A percentile compares a stretch with the other conserved stretches of the same genome.
Evolutionary conservation across 2,113 vertebrate species (phyloP).

Genomic region (Sander vitreus): DNA sequence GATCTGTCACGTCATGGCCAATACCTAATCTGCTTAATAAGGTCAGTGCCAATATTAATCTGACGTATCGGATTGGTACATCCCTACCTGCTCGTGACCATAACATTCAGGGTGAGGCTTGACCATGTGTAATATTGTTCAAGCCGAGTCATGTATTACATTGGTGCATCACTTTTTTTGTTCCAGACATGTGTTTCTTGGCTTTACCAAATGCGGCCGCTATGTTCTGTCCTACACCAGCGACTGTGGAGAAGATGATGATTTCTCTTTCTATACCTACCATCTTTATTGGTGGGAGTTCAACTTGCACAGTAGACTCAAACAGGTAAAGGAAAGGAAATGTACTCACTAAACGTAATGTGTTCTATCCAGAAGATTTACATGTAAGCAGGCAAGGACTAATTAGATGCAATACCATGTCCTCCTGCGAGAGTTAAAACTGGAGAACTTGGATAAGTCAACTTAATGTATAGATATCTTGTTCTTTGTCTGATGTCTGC

Average conservation of each 20-base stretch:
- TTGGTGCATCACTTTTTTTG: neutral
- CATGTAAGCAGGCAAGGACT: neutral
- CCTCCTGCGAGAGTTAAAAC: neutral
- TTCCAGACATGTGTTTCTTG: conserved; percentile 93
- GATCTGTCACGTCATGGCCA: neutral
- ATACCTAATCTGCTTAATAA: neutral
- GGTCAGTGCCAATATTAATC: neutral
- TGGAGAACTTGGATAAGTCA: neutral
- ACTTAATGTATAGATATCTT: neutral
- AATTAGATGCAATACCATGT: neutral
- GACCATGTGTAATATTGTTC: neutral
- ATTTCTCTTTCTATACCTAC: conserved; percentile 93
- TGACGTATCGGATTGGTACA: neutral
- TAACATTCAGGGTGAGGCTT: neutral
- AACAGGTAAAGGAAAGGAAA: conserved; percentile 85
- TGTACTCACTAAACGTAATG: neutral
- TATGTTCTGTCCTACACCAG: conserved; percentile 96
- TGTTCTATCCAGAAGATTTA: neutral
- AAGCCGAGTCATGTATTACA: neutral
- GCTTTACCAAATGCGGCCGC: conserved; percentile 95
- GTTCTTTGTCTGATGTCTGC: neutral
- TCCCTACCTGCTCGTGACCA: neutral
- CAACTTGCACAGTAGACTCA: conserved; percentile 93
- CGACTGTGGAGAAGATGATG: conserved; percentile 90
- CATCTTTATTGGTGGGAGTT: conserved; percentile 98